Base-by-base conservation (phyloP, 1,140 invertebrate species). In the Popillia japonica region DNA sequence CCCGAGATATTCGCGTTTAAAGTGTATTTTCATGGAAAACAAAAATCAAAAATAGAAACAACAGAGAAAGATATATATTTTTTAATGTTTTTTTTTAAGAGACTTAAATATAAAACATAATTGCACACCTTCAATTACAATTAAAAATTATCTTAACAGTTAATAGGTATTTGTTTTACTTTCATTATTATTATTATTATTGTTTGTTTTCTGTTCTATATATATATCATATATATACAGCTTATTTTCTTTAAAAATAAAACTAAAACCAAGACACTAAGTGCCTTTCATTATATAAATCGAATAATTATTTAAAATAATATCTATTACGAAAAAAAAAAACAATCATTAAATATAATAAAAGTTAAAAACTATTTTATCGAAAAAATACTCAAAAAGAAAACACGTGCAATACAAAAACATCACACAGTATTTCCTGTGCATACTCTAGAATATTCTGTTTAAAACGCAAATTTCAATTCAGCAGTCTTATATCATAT, bases 111-210 rank as follows among this genome's bases (percentile, higher is more conserved):
- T 68, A 68, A 68, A 68, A 23, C 20, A 68, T 68, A 68, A 68
- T 68, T 68, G 61, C 61, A 68, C 61, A 68, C 61, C 61, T 68
- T 68, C 22, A 48, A 68, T 68, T 68, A 68, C 61, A 68, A 55
- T 68, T 68, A 68, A 68, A 68, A 68, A 68, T 68, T 68, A 68
- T 22, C 61, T 68, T 68, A 68, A 68, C 61, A 68, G 27, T 68
- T 68, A 68, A 34, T 23, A 27, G 27, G 27, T 68, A 68, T 22
- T 68, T 11, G 22, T 34, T 68, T 27, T 27, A 55, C 14, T 55
- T 20, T 55, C 27, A 55, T 55, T 17, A 55, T 68, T 22, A 27
- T 68, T 22, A 27, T 68, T 68, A 68, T 68, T 68, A 68, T 68
- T 68, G 61, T 68, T 68, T 55, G 48, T 55, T 55, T 55, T 17